Evolutionary conservation across 2,888 invertebrate genomes (phyloP).

Genomic region (Cheiracanthium punctorium): DNA sequence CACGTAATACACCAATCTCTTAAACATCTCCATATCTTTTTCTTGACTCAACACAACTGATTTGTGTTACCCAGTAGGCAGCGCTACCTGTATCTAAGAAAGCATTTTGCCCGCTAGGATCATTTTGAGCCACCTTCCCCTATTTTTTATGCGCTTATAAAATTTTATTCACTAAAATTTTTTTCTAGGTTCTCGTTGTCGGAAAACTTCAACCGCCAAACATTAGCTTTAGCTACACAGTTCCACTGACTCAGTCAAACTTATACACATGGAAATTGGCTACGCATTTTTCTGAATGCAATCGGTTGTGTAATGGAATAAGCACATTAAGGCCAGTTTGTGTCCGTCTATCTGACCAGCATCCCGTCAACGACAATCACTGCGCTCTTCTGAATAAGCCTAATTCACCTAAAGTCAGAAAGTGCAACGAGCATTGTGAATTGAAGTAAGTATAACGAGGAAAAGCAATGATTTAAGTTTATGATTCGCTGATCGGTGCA

Average conservation of each 20-base stretch:
- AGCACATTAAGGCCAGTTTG: slow-evolving; percentile 79
- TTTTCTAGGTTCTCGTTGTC: slow-evolving; percentile 81
- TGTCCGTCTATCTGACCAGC: slow-evolving; percentile 77
- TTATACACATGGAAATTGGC: slow-evolving; percentile 80
- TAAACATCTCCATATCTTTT: too few relatives aligned
- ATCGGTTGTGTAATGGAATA: slow-evolving; percentile 80
- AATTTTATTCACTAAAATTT: too few relatives aligned
- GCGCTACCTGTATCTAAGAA: too few relatives aligned
- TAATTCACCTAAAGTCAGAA: slow-evolving; percentile 76
- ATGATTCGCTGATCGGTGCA: too few relatives aligned
- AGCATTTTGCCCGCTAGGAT: too few relatives aligned
- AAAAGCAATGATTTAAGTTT: too few relatives aligned
- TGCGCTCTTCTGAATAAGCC: slow-evolving; percentile 79
- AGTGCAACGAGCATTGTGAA: slow-evolving; percentile 81
- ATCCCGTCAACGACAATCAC: slow-evolving; percentile 78
- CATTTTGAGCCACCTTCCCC: too few relatives aligned
- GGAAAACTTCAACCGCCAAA: slow-evolving; percentile 82
- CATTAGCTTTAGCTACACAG: slow-evolving; percentile 81
- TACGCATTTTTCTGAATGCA: slow-evolving; percentile 82
- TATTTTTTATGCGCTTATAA: too few relatives aligned
- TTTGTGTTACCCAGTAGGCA: too few relatives aligned
- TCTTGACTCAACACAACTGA: too few relatives aligned
- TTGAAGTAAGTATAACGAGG: slow-evolving; percentile 79
- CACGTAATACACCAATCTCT: too few relatives aligned
- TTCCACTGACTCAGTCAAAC: slow-evolving; percentile 77